These are phyloP conservation scores for Gerris lacustris DNA, from an alignment of 2,888 invertebrate genomes.

Conservation along the genomic window DNA sequence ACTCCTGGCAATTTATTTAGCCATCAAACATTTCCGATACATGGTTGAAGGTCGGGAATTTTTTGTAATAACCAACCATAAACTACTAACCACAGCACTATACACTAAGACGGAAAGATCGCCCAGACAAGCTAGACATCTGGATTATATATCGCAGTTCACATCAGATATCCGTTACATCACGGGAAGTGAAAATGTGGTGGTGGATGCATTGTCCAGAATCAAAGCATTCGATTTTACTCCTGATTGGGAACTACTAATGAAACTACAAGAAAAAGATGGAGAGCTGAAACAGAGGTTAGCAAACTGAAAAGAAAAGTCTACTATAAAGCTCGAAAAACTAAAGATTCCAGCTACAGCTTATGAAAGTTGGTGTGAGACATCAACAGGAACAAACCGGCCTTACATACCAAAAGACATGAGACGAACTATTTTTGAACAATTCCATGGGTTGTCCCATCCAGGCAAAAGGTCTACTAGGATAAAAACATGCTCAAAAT, in stretches of 20 bases:
- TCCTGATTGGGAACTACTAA: not conserved
- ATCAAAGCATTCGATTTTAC: conserved; percentile 24
- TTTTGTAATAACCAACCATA: conserved; percentile 14
- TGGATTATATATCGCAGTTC: conserved; percentile 34
- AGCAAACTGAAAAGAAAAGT: not conserved
- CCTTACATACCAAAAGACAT: conserved; percentile 21
- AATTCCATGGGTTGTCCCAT: conserved; percentile 30
- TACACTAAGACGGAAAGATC: conserved; percentile 31
- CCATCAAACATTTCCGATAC: conserved; percentile 20
- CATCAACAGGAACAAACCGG: conserved; percentile 17
- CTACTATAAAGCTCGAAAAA: not conserved
- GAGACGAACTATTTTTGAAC: conserved; percentile 21
- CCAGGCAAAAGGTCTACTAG: conserved; percentile 29
- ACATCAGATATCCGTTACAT: conserved; percentile 34
- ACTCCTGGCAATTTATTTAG: conserved; percentile 36
- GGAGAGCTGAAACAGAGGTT: not conserved
- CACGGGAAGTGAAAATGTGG: conserved; percentile 33
- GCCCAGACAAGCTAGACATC: conserved; percentile 34
- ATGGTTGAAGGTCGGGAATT: conserved; percentile 15
- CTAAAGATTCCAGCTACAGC: not conserved
- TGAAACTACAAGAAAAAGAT: not conserved
- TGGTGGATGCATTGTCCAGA: conserved; percentile 35
- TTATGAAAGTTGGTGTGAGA: conserved; percentile 22
- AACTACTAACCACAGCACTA: conserved; percentile 16
- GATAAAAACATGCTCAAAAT: conserved; percentile 33